Conservation (phyloP, 2,113 vertebrate species). For the Petroica traversi region DNA sequence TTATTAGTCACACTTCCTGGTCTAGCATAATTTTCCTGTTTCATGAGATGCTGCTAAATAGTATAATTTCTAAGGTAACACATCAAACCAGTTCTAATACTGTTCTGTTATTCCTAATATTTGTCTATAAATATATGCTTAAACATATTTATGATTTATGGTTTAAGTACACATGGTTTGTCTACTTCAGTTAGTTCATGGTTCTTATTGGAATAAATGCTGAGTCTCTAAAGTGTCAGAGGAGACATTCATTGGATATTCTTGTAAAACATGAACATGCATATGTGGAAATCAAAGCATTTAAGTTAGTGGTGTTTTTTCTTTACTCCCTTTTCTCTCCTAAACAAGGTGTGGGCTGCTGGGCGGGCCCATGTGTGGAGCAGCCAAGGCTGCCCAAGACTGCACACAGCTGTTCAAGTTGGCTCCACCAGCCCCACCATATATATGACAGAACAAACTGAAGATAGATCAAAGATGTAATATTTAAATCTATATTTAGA, state of each 20-base stretch:
- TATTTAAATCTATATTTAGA: not conserved
- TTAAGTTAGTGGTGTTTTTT: rapidly evolving
- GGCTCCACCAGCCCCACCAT: not conserved
- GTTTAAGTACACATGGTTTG: not conserved
- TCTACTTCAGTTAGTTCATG: not conserved
- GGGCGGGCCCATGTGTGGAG: not conserved
- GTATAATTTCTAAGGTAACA: not conserved
- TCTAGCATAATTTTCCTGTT: not conserved
- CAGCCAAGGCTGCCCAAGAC: not conserved
- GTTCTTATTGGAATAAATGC: not conserved
- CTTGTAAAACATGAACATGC: not conserved
- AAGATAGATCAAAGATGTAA: not conserved
- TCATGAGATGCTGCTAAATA: not conserved
- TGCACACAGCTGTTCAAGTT: not conserved
- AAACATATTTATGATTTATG: not conserved
- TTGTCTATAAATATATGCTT: not conserved
- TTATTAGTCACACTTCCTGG: not conserved
- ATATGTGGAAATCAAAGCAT: not conserved
- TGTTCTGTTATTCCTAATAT: no score
- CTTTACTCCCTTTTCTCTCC: not conserved
- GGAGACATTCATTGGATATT: not conserved
- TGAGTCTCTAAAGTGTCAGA: not conserved
- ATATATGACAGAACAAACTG: not conserved
- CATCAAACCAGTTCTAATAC: not conserved
- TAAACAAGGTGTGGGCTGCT: not conserved